A percentile compares a stretch with the other conserved stretches of the same genome.
Conservation (phyloP, 2,888 invertebrate genomes). For the Drosophila villosipedis region DNA sequence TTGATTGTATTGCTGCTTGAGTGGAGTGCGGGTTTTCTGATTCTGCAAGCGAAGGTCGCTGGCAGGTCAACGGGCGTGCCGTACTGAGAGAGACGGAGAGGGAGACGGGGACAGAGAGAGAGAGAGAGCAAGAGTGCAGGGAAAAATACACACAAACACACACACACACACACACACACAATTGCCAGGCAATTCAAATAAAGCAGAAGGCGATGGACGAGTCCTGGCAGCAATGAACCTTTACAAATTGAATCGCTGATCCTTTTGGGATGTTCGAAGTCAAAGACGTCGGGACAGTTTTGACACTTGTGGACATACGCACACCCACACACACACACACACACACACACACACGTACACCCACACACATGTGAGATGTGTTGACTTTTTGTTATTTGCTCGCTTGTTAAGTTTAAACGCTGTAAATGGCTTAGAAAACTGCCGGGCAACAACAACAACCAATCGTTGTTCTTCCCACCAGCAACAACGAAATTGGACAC, state of each 20-base stretch:
- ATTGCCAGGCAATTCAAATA: constrained; percentile 64
- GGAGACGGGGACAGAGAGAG: background rate
- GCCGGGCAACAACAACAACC: constrained; percentile 32
- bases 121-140: background rate
- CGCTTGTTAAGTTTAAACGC: constrained; percentile 82
- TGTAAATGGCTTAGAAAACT: constrained; percentile 83
- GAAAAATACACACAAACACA: background rate
- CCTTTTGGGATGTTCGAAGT: constrained; percentile 68
- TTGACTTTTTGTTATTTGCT: constrained; percentile 76
- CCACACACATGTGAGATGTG: constrained; percentile 25
- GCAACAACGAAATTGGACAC: constrained; percentile 78
- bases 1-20: constrained; percentile 61
- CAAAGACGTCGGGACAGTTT: constrained; percentile 53
- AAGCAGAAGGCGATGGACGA: constrained; percentile 30
- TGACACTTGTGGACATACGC: constrained; percentile 65
- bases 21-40: constrained; percentile 45
- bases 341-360: background rate
- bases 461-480: constrained; percentile 38
- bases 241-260: constrained; percentile 82
- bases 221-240: constrained; percentile 68
- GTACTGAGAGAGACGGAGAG: background rate
- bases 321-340: constrained; percentile 12
- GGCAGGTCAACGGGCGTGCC: constrained; percentile 59
- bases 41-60: constrained; percentile 60
- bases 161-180: constrained; percentile 10